A percentile compares a stretch with the other conserved stretches of the same genome.
phyloP scores from a whole-genome alignment of 1,140 invertebrate genomes.

The Proales similis region DNA sequence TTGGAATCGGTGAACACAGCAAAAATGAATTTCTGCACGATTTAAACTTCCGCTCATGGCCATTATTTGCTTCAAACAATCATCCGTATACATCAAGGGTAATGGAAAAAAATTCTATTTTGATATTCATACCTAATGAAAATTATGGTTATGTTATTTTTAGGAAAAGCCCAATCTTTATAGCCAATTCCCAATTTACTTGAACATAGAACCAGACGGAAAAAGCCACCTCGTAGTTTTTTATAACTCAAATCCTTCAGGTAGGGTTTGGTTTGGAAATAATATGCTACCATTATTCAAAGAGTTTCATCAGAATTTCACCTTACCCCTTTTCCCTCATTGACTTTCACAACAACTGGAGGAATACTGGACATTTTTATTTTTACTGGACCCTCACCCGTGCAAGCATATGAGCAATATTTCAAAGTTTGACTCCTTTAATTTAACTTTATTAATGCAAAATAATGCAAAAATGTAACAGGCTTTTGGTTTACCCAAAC shows the following conservation, averaged over 20 bases:
- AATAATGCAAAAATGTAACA: not conserved
- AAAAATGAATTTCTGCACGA: conserved; percentile 25
- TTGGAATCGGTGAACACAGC: conserved; percentile 32
- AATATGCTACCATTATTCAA: not conserved
- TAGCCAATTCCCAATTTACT: conserved; percentile 60
- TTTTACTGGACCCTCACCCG: conserved; percentile 54
- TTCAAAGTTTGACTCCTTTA: conserved; percentile 38
- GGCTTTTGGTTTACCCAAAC: conserved; percentile 50
- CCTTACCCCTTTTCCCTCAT: conserved; percentile 40
- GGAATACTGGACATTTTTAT: conserved; percentile 55
- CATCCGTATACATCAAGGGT: conserved; percentile 29
- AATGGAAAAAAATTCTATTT: not conserved
- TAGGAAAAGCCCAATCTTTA: conserved; percentile 25
- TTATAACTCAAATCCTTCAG: conserved; percentile 46
- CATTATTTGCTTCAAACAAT: conserved; percentile 32
- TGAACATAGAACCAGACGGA: conserved; percentile 57
- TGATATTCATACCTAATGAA: not conserved
- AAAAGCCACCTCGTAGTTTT: conserved; percentile 49
- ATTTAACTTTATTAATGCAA: not conserved
- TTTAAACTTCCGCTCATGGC: conserved; percentile 30
- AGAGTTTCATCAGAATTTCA: conserved; percentile 41
- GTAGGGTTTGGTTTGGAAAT: not conserved
- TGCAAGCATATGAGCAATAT: conserved; percentile 43
- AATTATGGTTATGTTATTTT: not conserved
- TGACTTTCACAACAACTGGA: conserved; percentile 48